These are phyloP conservation scores for Pristiophorus japonicus DNA, from an alignment of 2,113 vertebrate species.

Conservation along the genomic window DNA sequence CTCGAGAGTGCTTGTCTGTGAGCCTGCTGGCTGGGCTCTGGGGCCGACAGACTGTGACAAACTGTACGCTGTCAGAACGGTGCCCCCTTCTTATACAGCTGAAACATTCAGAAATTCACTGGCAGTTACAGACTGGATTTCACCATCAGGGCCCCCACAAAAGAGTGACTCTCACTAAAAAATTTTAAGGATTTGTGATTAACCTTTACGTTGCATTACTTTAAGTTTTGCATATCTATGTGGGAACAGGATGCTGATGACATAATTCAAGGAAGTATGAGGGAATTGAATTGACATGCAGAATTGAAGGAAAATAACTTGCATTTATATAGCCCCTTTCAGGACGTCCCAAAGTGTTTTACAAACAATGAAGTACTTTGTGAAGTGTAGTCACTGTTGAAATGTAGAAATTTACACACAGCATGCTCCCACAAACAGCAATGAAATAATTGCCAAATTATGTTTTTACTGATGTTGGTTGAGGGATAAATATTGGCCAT, in stretches of 20 bases:
- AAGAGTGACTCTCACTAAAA: background rate
- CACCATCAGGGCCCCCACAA: background rate
- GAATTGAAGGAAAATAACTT: background rate
- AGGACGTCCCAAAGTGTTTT: background rate
- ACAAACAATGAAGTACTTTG: background rate
- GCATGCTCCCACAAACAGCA: background rate
- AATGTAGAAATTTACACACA: background rate
- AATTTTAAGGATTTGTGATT: background rate
- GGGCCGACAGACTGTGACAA: background rate
- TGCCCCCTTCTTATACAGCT: background rate
- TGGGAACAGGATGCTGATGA: background rate
- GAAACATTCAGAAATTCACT: background rate
- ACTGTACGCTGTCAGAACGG: background rate
- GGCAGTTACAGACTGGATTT: background rate
- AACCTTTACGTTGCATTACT: background rate
- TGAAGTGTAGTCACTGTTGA: background rate
- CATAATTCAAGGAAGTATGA: background rate
- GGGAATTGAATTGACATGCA: background rate
- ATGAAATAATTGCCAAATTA: background rate
- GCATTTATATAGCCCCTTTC: background rate
- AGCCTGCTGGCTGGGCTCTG: background rate
- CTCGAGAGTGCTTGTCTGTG: too few relatives aligned
- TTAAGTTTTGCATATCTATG: background rate
- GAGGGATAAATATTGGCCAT: background rate
- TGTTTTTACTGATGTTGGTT: background rate